These are phyloP conservation scores for Lasioglossum villosulum DNA, from an alignment of 2,888 invertebrate genomes.

Conservation along the genomic window DNA sequence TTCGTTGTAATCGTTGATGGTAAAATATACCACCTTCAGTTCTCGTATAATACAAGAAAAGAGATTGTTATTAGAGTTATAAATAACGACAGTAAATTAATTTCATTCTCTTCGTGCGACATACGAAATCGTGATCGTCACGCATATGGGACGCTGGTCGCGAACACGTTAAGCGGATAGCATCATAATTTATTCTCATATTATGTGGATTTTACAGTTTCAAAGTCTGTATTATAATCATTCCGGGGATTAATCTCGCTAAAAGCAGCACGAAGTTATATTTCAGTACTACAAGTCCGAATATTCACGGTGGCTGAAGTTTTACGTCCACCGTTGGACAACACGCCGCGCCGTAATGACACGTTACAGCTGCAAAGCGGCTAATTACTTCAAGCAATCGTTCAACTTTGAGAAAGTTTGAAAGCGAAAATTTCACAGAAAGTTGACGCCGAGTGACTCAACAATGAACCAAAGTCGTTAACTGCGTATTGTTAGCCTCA, in stretches of 20 bases:
- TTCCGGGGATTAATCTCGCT: neutral
- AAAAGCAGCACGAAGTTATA: neutral
- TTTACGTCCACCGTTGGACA: neutral
- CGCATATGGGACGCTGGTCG: too few relatives aligned
- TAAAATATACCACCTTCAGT: too few relatives aligned
- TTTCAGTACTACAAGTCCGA: neutral
- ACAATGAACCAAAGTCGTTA: neutral
- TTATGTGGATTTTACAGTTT: neutral
- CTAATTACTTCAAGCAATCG: constrained; percentile 6
- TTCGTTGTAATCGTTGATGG: too few relatives aligned
- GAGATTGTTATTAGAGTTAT: neutral
- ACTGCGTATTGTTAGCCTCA: neutral
- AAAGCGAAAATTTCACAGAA: constrained; percentile 8
- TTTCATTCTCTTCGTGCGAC: neutral
- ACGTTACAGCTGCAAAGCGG: neutral
- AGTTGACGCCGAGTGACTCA: neutral
- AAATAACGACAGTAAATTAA: neutral
- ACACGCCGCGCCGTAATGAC: constrained; percentile 2
- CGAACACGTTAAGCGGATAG: neutral
- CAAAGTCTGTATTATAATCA: neutral
- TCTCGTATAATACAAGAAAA: neutral
- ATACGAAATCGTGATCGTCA: neutral
- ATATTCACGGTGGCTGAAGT: neutral
- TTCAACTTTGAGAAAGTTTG: constrained; percentile 4
- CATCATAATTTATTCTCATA: neutral